Evolutionary conservation across 2,797 vertebrate species (phyloP).

Genomic region (Sandelia bainsii): DNA sequence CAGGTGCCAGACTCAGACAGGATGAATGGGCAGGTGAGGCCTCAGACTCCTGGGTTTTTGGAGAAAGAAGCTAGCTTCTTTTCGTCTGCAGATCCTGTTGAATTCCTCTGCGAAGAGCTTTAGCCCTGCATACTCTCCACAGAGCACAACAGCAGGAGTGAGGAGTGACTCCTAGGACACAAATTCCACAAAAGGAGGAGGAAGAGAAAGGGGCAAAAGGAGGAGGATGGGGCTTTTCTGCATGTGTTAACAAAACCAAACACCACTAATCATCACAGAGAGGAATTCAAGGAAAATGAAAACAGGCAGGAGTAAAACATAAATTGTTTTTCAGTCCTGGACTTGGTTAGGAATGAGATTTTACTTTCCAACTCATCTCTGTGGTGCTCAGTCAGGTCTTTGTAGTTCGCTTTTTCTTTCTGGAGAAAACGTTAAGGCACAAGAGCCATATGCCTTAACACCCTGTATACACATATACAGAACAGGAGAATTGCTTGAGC

Average conservation of each 20-base stretch:
- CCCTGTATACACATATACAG: conserved; percentile 3
- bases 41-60: conserved; percentile 30
- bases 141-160: conserved; percentile 57
- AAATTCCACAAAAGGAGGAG: conserved; percentile 70
- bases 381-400: conserved; percentile 18
- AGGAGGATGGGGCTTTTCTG: conserved; percentile 37
- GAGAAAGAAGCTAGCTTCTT: conserved; percentile 20
- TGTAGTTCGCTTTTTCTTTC: conserved; percentile 28
- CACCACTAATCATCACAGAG: conserved; percentile 53
- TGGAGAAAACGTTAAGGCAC: conserved; percentile 50
- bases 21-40: conserved; percentile 44
- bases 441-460: conserved; percentile 7
- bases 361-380: conserved; percentile 37
- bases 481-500: conserved; percentile 60
- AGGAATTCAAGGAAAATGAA: conserved; percentile 61
- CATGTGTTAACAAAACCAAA: conserved; percentile 64
- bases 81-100: conserved; percentile 16
- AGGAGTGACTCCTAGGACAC: conserved; percentile 58
- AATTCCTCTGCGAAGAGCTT: conserved; percentile 45
- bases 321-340: conserved; percentile 37
- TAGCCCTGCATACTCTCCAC: conserved; percentile 45
- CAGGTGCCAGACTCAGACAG: conserved; percentile 73
- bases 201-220: conserved; percentile 30
- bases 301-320: conserved; percentile 56
- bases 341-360: conserved; percentile 34